Conservation (phyloP, 2,113 vertebrate genomes). For the Oplegnathus fasciatus region DNA sequence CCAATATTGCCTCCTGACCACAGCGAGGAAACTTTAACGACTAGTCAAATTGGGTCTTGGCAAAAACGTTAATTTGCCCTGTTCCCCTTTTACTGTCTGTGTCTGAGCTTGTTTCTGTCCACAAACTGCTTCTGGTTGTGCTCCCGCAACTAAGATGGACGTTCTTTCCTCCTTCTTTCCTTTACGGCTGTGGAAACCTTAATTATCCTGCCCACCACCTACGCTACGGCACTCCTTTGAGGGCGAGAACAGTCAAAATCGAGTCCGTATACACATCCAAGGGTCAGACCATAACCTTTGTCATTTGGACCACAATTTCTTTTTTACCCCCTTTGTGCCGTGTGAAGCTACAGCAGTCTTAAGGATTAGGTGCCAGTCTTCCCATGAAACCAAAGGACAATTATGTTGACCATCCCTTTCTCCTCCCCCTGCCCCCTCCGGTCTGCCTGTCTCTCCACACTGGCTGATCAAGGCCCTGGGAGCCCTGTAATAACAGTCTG, state of each 20-base stretch:
- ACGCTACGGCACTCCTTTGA: conserved; percentile 24
- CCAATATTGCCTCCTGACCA: conserved; percentile 53
- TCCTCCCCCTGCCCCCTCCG: conserved; percentile 10
- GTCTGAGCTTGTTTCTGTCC: conserved; percentile 61
- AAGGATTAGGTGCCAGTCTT: conserved; percentile 29
- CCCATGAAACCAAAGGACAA: conserved; percentile 36
- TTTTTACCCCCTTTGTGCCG: conserved; percentile 26
- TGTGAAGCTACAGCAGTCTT: conserved; percentile 15
- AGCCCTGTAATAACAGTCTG: conserved; percentile 59
- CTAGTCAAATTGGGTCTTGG: conserved; percentile 62
- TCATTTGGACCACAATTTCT: conserved; percentile 14
- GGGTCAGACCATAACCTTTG: conserved; percentile 16
- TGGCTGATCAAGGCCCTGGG: conserved; percentile 61
- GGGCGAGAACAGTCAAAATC: conserved; percentile 18
- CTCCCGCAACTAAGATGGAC: conserved; percentile 31
- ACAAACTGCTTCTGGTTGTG: conserved; percentile 40
- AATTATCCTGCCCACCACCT: conserved; percentile 54
- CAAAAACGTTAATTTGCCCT: conserved; percentile 61
- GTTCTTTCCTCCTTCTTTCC: conserved; percentile 36
- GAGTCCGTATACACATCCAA: conserved; percentile 22
- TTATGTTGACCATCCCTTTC: conserved; percentile 36
- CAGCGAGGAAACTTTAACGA: conserved; percentile 65
- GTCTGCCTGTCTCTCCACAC: conserved; percentile 58
- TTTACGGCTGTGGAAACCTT: conserved; percentile 52
- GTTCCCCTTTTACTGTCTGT: conserved; percentile 43